Percentiles rank a stretch among this genome's conserved stretches.
Conservation (phyloP, 1,140 invertebrate species). For the Eufriesea mexicana region DNA sequence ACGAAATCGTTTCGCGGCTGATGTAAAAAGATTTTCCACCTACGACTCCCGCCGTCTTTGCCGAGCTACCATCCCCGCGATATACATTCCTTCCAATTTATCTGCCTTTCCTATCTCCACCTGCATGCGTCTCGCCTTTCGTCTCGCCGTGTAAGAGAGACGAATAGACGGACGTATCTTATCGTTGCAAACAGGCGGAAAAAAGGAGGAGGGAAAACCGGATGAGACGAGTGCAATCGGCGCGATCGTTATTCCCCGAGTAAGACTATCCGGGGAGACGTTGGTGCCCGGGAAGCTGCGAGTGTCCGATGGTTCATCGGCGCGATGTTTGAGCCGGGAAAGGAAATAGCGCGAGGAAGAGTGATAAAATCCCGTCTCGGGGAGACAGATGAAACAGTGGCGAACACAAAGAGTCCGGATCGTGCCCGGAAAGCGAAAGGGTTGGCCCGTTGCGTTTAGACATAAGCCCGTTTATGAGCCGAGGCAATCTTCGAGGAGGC, state of each 20-base stretch:
- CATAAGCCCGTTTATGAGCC: background rate
- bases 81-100: slow-evolving; percentile 61
- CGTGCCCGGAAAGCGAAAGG: slow-evolving; percentile 35
- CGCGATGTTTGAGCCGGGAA: background rate
- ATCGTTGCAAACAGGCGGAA: slow-evolving; percentile 4
- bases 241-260: background rate
- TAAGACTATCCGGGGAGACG: background rate
- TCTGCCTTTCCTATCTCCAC: slow-evolving; percentile 40
- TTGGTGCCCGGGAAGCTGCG: background rate
- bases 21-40: slow-evolving; percentile 35
- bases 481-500: slow-evolving; percentile 15
- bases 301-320: background rate
- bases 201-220: background rate
- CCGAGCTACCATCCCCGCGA: slow-evolving; percentile 16
- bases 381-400: background rate
- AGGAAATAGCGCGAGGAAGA: background rate
- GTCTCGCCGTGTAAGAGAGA: slow-evolving; percentile 15
- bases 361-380: background rate
- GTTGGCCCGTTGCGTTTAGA: background rate
- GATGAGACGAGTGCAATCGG: background rate
- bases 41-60: background rate
- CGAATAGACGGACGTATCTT: slow-evolving; percentile 40
- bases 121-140: slow-evolving; percentile 47
- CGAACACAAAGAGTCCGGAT: background rate
- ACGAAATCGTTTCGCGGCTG: slow-evolving; percentile 26